Evolutionary conservation across 2,888 invertebrate species (phyloP).

Genomic region (Sylvicola fuscatus): DNA sequence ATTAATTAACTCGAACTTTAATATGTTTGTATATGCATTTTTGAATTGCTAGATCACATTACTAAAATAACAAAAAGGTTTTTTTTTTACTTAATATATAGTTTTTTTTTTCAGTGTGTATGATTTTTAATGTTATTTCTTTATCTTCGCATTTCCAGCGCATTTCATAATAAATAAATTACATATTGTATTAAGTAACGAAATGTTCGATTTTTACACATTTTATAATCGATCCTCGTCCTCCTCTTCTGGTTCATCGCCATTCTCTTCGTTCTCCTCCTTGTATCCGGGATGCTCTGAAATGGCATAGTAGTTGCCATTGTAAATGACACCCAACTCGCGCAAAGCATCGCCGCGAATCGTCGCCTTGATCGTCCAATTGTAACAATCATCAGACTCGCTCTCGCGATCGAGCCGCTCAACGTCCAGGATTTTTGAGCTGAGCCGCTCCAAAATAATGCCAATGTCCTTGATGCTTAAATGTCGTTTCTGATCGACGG

Average conservation of each 20-base stretch:
- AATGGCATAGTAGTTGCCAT: slow-evolving; percentile 88
- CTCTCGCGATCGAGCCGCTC: slow-evolving; percentile 80
- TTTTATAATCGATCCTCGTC: slow-evolving; percentile 44
- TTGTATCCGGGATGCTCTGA: slow-evolving; percentile 88
- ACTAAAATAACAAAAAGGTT: too few species aligned
- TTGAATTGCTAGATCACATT: too few species aligned
- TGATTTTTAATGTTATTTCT: too few species aligned
- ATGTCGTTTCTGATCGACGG: slow-evolving; percentile 79
- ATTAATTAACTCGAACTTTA: too few species aligned
- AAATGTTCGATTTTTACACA: neutral
- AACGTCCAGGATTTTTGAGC: slow-evolving; percentile 83
- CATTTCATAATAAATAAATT: too few species aligned
- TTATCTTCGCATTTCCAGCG: too few species aligned
- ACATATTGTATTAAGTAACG: too few species aligned
- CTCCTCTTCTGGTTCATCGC: slow-evolving; percentile 67
- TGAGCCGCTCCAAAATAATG: slow-evolving; percentile 78
- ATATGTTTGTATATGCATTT: too few species aligned
- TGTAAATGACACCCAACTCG: slow-evolving; percentile 84
- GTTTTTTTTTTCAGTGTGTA: too few species aligned
- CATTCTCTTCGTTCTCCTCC: slow-evolving; percentile 71
- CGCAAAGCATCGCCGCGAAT: slow-evolving; percentile 79
- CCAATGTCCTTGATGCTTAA: slow-evolving; percentile 90
- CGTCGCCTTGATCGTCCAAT: slow-evolving; percentile 92
- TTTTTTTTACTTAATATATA: too few species aligned
- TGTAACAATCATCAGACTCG: slow-evolving; percentile 84